Percentiles rank a stretch among this genome's conserved stretches.
Conservation (phyloP, 2,113 vertebrate species). For the Carollia perspicillata region DNA sequence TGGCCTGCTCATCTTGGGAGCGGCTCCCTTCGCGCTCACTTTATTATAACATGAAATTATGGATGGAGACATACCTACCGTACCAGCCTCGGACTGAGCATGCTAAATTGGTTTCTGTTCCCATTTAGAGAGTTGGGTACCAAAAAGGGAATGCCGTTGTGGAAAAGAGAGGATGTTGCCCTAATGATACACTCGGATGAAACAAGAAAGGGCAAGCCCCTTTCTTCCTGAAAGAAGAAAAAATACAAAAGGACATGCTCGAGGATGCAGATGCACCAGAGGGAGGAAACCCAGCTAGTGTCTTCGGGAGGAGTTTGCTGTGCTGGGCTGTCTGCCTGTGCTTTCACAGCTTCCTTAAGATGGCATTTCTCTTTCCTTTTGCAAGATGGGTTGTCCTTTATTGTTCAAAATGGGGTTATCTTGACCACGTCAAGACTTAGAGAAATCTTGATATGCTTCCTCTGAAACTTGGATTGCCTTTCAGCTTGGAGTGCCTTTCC, state of each 20-base stretch:
- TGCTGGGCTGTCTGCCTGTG: background rate
- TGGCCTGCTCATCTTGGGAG: conserved; percentile 78
- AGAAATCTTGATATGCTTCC: conserved; percentile 60
- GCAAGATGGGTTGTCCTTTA: conserved; percentile 32
- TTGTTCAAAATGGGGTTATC: conserved; percentile 17
- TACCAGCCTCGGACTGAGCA: conserved; percentile 58
- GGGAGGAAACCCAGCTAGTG: conserved; percentile 28
- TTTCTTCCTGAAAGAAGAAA: background rate
- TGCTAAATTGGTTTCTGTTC: conserved; percentile 67
- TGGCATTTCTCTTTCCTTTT: conserved; percentile 35
- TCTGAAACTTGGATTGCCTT: conserved; percentile 63
- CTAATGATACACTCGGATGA: conserved; percentile 58
- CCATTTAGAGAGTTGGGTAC: conserved; percentile 72
- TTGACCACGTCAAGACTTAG: conserved; percentile 42
- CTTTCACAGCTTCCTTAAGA: background rate
- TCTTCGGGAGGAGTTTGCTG: background rate
- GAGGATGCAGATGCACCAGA: conserved; percentile 2
- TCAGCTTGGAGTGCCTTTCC: conserved; percentile 40
- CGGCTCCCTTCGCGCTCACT: conserved; percentile 73
- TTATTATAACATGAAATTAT: conserved; percentile 81
- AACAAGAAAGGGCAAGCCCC: background rate
- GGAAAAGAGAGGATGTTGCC: conserved; percentile 62
- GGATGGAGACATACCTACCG: conserved; percentile 77
- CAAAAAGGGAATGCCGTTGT: conserved; percentile 74
- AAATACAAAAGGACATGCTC: background rate